Evolutionary conservation across 2,888 invertebrate species (phyloP).

Genomic region (Brenthis daphne): DNA sequence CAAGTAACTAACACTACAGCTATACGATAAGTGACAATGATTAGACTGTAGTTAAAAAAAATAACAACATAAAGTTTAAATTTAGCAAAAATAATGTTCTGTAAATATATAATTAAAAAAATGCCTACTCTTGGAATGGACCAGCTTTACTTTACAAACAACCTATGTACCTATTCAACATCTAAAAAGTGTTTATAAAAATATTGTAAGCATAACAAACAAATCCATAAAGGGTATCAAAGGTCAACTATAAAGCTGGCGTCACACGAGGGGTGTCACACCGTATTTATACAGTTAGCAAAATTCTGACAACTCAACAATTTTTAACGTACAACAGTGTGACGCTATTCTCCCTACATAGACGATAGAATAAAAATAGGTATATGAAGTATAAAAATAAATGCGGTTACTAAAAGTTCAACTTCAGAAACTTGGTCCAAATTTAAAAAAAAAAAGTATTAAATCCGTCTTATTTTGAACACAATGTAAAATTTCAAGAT

Average conservation of each 20-base stretch:
- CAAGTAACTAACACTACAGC: constrained; percentile 13
- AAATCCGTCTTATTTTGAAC: constrained; percentile 44
- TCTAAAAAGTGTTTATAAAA: constrained; percentile 56
- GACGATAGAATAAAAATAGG: constrained; percentile 43
- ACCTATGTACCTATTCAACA: constrained; percentile 58
- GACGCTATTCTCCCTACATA: constrained; percentile 34
- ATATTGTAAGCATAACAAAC: constrained; percentile 55
- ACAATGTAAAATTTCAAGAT: constrained; percentile 52
- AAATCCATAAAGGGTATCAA: constrained; percentile 55
- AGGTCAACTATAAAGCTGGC: constrained; percentile 54
- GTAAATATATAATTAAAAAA: constrained; percentile 11
- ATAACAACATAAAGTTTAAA: not conserved
- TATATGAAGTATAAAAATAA: constrained; percentile 53
- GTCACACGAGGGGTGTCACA: constrained; percentile 36
- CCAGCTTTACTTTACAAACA: constrained; percentile 39
- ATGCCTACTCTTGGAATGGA: constrained; percentile 28
- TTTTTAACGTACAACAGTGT: constrained; percentile 28
- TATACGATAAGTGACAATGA: constrained; percentile 7
- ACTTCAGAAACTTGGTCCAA: constrained; percentile 64
- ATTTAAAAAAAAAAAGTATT: constrained; percentile 47
- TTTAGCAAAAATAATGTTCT: too few relatives aligned
- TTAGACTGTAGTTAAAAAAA: constrained; percentile 12
- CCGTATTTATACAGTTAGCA: constrained; percentile 39
- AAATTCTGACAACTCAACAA: constrained; percentile 43
- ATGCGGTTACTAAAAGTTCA: constrained; percentile 49